Percentiles rank a stretch among this genome's conserved stretches.
Conservation (phyloP, 2,113 vertebrate genomes). For the Labeo catla region DNA sequence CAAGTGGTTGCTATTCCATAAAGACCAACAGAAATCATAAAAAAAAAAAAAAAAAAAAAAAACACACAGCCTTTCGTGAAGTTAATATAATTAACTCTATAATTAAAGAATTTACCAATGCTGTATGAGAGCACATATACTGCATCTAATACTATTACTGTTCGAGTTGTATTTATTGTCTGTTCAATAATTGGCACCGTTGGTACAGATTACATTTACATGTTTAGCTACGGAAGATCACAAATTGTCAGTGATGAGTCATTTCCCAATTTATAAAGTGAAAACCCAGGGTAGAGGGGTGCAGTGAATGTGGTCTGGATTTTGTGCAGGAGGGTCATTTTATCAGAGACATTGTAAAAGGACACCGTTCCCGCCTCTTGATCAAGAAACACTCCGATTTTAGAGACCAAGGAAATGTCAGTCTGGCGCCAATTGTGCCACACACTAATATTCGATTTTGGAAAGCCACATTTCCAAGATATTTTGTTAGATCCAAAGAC, state of each 20-base stretch:
- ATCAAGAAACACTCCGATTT: conserved; percentile 49
- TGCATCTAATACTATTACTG: no score
- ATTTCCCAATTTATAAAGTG: background rate
- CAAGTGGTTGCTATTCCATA: no score
- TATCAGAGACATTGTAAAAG: conserved; percentile 43
- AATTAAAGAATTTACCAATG: no score
- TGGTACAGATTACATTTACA: background rate
- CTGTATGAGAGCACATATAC: background rate
- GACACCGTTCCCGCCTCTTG: conserved; percentile 12
- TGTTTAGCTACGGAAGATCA: background rate
- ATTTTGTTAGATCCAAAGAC: background rate
- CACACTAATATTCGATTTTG: background rate
- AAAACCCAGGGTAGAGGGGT: conserved; percentile 45
- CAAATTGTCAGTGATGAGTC: background rate
- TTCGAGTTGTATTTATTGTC: background rate
- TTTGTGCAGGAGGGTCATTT: conserved; percentile 41
- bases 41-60: no score
- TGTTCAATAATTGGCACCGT: background rate
- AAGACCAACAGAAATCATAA: no score
- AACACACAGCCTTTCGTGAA: no score
- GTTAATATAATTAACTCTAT: no score
- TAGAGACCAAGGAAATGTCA: background rate
- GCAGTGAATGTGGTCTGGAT: conserved; percentile 31
- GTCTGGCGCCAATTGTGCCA: background rate
- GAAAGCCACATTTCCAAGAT: conserved; percentile 43